These are phyloP conservation scores for Kuschelorhynchus macadamiae DNA, from an alignment of 2,888 invertebrate species.

Conservation along the genomic window DNA sequence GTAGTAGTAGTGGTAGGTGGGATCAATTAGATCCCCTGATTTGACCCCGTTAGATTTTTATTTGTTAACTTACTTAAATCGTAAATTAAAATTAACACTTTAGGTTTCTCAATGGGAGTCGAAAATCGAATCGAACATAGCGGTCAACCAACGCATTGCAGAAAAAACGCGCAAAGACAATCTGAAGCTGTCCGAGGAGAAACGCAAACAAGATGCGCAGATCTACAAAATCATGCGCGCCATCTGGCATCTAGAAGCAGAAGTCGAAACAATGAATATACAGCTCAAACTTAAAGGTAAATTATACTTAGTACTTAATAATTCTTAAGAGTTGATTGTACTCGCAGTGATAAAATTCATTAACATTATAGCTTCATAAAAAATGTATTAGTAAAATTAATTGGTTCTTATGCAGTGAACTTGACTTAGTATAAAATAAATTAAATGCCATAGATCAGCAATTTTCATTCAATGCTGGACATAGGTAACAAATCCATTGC, in stretches of 20 bases:
- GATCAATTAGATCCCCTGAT: too few relatives aligned
- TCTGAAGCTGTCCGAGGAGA: conserved; percentile 71
- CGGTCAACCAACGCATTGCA: conserved; percentile 76
- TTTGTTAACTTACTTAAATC: conserved; percentile 4
- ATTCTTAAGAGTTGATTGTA: too few relatives aligned
- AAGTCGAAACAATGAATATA: conserved; percentile 75
- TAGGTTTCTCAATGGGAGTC: conserved; percentile 74
- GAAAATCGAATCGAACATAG: conserved; percentile 75
- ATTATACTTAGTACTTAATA: not conserved
- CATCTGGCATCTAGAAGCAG: conserved; percentile 79
- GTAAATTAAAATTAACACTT: conserved; percentile 1
- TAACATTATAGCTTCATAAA: too few relatives aligned
- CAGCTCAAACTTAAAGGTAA: conserved; percentile 75
- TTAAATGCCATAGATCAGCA: too few relatives aligned
- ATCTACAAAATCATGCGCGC: conserved; percentile 79
- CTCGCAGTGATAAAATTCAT: too few relatives aligned
- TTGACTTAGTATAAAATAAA: too few relatives aligned
- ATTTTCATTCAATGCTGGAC: too few relatives aligned
- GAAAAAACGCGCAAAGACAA: conserved; percentile 76
- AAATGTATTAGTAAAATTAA: too few relatives aligned
- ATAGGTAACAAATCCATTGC: too few relatives aligned
- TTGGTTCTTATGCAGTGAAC: too few relatives aligned
- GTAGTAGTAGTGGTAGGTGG: too few relatives aligned
- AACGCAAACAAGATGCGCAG: conserved; percentile 70
- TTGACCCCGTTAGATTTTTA: too few relatives aligned